phyloP scores from a whole-genome alignment of 2,797 vertebrate species.

The Setipinna tenuifilis region DNA sequence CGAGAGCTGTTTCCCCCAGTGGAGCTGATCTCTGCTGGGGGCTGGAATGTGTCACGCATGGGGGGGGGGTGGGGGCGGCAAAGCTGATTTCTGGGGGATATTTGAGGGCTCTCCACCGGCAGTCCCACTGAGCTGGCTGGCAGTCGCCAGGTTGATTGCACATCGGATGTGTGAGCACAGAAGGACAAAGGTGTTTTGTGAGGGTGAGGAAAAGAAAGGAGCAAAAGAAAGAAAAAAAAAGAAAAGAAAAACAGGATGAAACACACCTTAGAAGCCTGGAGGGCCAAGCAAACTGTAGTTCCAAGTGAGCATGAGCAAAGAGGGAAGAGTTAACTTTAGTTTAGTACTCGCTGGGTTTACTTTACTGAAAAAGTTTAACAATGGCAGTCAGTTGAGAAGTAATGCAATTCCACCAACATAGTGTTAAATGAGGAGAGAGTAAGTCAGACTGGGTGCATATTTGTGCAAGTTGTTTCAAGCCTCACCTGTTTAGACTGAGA shows the following conservation, averaged over 20 bases:
- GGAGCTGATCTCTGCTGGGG: constrained; percentile 49
- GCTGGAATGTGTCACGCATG: neutral
- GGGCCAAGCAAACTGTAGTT: neutral
- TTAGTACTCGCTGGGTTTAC: neutral
- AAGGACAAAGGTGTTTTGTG: constrained; percentile 49
- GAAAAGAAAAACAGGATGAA: constrained; percentile 53
- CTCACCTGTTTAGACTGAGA: neutral
- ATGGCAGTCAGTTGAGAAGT: neutral
- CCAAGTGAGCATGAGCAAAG: neutral
- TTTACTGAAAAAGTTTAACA: neutral
- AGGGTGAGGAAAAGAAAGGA: constrained; percentile 14
- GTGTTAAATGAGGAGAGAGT: neutral
- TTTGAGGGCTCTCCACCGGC: constrained; percentile 59
- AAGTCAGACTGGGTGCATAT: neutral
- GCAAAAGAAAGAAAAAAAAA: constrained; percentile 50
- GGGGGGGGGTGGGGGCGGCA: constrained; percentile 36
- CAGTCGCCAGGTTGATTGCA: constrained; percentile 62
- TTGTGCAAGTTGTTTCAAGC: neutral
- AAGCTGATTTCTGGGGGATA: constrained; percentile 54
- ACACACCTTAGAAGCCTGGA: neutral
- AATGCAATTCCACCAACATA: neutral
- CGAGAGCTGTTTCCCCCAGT: constrained; percentile 60
- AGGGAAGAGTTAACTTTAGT: neutral
- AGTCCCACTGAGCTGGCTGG: constrained; percentile 49
- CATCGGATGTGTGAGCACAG: constrained; percentile 71